Conservation (phyloP, 2,797 vertebrate genomes). For the Premnoplex brunnescens region DNA sequence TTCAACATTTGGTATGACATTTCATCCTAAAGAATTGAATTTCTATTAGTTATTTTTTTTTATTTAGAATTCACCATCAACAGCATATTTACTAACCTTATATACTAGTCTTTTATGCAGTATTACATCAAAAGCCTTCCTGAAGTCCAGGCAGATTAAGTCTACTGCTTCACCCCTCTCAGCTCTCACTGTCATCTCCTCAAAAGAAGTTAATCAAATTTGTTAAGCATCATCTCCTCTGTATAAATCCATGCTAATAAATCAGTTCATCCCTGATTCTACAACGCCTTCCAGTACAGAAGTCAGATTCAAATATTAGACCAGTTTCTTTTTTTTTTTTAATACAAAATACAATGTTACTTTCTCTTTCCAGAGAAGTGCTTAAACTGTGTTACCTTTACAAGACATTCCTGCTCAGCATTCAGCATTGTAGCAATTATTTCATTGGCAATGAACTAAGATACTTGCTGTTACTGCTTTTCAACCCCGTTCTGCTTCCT, state of each 20-base stretch:
- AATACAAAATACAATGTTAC: constrained; percentile 30
- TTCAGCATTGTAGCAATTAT: constrained; percentile 37
- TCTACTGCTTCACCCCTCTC: constrained; percentile 74
- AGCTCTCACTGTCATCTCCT: constrained; percentile 74
- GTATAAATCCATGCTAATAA: constrained; percentile 65
- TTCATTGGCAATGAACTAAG: constrained; percentile 19
- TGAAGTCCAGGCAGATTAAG: constrained; percentile 74
- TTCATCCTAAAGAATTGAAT: constrained; percentile 62
- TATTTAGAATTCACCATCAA: constrained; percentile 69
- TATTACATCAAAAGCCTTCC: constrained; percentile 74
- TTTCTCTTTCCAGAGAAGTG: constrained; percentile 32
- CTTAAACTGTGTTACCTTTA: constrained; percentile 32
- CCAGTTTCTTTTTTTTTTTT: not conserved
- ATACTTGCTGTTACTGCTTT: constrained; percentile 36
- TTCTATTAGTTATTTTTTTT: constrained; percentile 34
- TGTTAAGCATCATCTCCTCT: constrained; percentile 72
- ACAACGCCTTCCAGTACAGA: constrained; percentile 62
- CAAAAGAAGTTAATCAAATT: constrained; percentile 75
- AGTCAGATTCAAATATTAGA: constrained; percentile 58
- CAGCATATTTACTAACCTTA: constrained; percentile 72
- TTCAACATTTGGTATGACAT: constrained; percentile 64
- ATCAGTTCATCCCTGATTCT: constrained; percentile 66
- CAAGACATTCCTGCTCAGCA: constrained; percentile 29
- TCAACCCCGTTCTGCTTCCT: constrained; percentile 21
- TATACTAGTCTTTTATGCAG: constrained; percentile 74